Base-by-base conservation (phyloP, 2,113 vertebrate genomes). In the Copsychus sechellarum region DNA sequence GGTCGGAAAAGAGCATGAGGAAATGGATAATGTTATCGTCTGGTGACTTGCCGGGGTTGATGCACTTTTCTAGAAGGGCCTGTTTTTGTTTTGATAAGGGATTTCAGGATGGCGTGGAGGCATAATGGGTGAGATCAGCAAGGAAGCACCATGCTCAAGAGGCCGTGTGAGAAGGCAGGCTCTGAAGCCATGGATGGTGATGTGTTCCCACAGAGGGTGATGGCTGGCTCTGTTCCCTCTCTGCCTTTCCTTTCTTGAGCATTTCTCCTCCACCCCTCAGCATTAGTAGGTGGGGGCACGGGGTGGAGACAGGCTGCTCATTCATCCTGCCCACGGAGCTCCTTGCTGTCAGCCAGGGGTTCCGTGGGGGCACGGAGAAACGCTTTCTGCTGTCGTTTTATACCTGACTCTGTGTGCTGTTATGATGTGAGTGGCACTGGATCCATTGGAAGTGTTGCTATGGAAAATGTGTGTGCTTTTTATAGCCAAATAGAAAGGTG, bases 81-180 rank as follows among this genome's bases (percentile, higher is more conserved):
- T 90, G 85, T 6, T 90, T 96, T 86, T 95, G 65, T 95, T 96
- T 92, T 76, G 80, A 94, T 93, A 94, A 93, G 88, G 45, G 56
- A 48, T 88, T 92, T 94, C 79, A 93, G 82, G 86, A 71, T 93
- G 86, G 21, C 0, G 0, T 90, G 72, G 61, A 69, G 56, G 28
- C 51, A 67, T 48, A 88, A 88, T 73, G 66, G 43, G 28, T 70
- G 90, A 91, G 76, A 83, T 92, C 76, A 94, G 71, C 64, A 60
- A 92, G 93, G 95, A 96, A 93, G 51, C 5, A 0, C 69, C 23
- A 4, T 18, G 45, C 38, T 53, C 51, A 43, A 53, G 72, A 70
- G 28, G 38, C 25, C 2, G 38, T 62, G 26, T 50, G 60, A 81
- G 83, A 40, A 60, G 77, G 33, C 4, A 3, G 71, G 36, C 48